Evolutionary conservation across 2,888 invertebrate species (phyloP).

Genomic region (Leptinotarsa juncta): DNA sequence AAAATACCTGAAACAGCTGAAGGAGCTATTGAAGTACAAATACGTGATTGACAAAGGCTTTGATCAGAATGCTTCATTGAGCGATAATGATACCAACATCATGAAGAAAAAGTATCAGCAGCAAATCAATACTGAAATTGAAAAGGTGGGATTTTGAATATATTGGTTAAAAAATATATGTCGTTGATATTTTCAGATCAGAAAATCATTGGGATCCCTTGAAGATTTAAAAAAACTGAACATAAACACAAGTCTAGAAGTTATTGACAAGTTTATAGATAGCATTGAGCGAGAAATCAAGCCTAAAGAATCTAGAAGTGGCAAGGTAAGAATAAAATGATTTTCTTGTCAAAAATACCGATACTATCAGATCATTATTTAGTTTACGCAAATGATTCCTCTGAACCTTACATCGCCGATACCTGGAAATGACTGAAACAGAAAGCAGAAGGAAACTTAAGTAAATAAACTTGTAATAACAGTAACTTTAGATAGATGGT

Average conservation of each 20-base stretch:
- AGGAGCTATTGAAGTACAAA: constrained; percentile 56
- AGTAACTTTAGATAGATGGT: no score
- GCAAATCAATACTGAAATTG: constrained; percentile 45
- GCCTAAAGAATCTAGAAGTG: constrained; percentile 1
- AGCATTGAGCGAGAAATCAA: constrained; percentile 58
- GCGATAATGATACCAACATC: constrained; percentile 29
- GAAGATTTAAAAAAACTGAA: constrained; percentile 55
- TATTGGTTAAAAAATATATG: no score
- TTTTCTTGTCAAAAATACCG: no score
- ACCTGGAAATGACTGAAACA: no score
- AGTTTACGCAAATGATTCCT: no score
- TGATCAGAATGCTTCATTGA: constrained; percentile 19
- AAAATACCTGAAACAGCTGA: constrained; percentile 53
- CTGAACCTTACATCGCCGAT: no score
- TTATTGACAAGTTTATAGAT: constrained; percentile 58
- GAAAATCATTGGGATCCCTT: constrained; percentile 37
- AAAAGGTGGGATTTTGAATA: constrained; percentile 41
- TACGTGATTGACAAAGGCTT: constrained; percentile 50
- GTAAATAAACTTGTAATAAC: no score
- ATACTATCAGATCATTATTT: no score
- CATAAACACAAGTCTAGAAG: constrained; percentile 55
- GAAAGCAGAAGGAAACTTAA: no score
- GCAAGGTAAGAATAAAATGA: background rate
- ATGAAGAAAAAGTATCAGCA: constrained; percentile 41
- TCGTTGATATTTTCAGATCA: constrained; percentile 35